These are phyloP conservation scores for Chaenodraco wilsoni DNA, from an alignment of 2,797 vertebrate genomes.

Conservation along the genomic window DNA sequence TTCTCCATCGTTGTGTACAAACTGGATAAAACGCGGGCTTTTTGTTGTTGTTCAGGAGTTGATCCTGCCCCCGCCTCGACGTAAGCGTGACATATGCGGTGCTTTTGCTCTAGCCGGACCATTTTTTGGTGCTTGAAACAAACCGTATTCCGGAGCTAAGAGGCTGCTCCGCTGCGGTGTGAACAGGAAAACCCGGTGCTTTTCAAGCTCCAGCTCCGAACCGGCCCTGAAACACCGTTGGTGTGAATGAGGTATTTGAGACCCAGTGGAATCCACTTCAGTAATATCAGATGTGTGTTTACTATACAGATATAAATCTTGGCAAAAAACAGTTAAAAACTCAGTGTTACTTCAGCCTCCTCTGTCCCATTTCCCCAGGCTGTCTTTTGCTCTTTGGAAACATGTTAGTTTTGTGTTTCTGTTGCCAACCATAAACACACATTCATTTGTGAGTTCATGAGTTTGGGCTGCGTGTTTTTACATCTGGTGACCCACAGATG, in stretches of 20 bases:
- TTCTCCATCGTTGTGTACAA: too few relatives aligned
- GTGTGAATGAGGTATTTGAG: background rate
- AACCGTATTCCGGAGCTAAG: too few relatives aligned
- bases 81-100: too few relatives aligned
- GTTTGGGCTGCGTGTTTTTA: constrained; percentile 18
- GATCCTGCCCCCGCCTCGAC: too few relatives aligned
- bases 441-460: constrained; percentile 15
- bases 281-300: constrained; percentile 20
- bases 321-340: constrained; percentile 24
- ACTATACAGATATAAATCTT: constrained; percentile 12
- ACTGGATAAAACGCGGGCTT: too few relatives aligned
- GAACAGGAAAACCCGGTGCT: too few relatives aligned
- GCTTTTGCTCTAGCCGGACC: too few relatives aligned
- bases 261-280: background rate
- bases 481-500: constrained; percentile 19
- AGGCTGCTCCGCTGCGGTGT: too few relatives aligned
- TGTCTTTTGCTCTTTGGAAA: constrained; percentile 36
- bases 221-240: too few relatives aligned
- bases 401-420: constrained; percentile 15
- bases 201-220: too few relatives aligned
- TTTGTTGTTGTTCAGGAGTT: too few relatives aligned
- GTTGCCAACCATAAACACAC: constrained; percentile 11
- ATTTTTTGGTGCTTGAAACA: too few relatives aligned
- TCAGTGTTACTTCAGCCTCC: constrained; percentile 48
- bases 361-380: constrained; percentile 55